phyloP scores from a whole-genome alignment of 2,797 vertebrate species.

The Cynodonichthys magdalenae region DNA sequence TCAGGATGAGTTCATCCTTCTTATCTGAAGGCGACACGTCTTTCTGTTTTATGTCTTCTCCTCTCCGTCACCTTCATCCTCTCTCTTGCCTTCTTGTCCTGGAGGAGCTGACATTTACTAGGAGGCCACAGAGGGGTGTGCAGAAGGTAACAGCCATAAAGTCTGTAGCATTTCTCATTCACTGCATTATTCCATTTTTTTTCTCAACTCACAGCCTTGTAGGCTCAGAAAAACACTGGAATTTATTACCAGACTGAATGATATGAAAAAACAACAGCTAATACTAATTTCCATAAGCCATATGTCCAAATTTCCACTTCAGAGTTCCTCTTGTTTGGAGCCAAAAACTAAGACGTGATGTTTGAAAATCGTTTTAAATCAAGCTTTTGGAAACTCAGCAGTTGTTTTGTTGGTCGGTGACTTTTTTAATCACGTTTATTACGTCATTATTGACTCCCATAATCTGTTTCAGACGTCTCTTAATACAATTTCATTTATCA shows the following conservation, averaged over 20 bases:
- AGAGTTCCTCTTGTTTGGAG: conserved; percentile 2
- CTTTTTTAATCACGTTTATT: background rate
- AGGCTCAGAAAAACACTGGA: conserved; percentile 36
- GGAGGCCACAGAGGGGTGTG: conserved; percentile 46
- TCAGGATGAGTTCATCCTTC: conserved; percentile 21
- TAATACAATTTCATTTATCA: background rate
- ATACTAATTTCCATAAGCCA: conserved; percentile 45
- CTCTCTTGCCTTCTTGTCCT: conserved; percentile 24
- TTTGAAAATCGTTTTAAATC: conserved; percentile 13
- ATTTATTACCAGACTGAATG: conserved; percentile 37
- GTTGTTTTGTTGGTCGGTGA: conserved; percentile 10
- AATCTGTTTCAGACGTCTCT: conserved; percentile 1
- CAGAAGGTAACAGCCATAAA: conserved; percentile 42
- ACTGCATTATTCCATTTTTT: conserved; percentile 35
- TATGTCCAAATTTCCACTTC: conserved; percentile 51
- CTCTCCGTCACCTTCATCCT: conserved; percentile 9
- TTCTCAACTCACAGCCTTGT: conserved; percentile 38
- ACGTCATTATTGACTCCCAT: background rate
- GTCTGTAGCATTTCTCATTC: conserved; percentile 19
- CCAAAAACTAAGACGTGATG: conserved; percentile 21
- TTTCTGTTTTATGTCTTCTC: background rate
- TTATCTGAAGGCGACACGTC: conserved; percentile 34
- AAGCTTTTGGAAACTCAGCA: background rate
- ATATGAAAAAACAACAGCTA: conserved; percentile 55
- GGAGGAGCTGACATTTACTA: conserved; percentile 51